Conservation (phyloP, 2,888 invertebrate genomes). For the Microplitis manilae region DNA sequence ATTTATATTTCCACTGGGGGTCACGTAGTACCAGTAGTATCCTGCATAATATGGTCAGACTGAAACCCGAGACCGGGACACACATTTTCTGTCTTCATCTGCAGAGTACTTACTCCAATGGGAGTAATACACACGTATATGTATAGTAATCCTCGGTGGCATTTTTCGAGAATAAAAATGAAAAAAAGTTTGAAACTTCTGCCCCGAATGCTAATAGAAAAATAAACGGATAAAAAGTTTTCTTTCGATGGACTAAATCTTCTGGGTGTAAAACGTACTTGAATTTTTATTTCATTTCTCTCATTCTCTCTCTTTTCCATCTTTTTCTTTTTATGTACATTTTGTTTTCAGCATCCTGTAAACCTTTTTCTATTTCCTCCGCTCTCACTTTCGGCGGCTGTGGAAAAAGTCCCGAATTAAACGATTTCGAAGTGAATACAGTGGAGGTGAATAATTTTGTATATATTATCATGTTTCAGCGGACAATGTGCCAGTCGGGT, state of each 20-base stretch:
- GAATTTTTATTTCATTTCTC: conserved; percentile 10
- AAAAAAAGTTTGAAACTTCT: conserved; percentile 49
- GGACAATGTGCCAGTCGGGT: conserved; percentile 91
- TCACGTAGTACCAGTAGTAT: conserved; percentile 28
- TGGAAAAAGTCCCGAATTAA: too few relatives aligned
- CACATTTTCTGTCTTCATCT: background rate
- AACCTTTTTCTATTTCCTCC: background rate
- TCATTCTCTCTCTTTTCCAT: background rate
- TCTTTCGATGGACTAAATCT: conserved; percentile 52
- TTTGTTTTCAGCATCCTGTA: background rate
- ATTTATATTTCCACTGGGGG: conserved; percentile 32
- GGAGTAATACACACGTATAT: conserved; percentile 39
- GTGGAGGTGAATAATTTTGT: background rate
- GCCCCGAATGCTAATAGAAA: conserved; percentile 57
- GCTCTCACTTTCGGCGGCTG: too few relatives aligned
- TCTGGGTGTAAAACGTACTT: conserved; percentile 32
- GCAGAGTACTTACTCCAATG: conserved; percentile 43
- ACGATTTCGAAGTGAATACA: background rate
- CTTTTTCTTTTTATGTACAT: background rate
- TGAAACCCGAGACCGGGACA: conserved; percentile 23
- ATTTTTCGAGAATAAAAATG: conserved; percentile 49
- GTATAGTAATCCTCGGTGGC: conserved; percentile 50
- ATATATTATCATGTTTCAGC: conserved; percentile 74
- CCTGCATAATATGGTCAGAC: conserved; percentile 35
- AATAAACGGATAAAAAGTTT: conserved; percentile 57